These are phyloP conservation scores for Cossypha polioptera DNA, from an alignment of 2,797 vertebrate genomes.

Conservation along the genomic window DNA sequence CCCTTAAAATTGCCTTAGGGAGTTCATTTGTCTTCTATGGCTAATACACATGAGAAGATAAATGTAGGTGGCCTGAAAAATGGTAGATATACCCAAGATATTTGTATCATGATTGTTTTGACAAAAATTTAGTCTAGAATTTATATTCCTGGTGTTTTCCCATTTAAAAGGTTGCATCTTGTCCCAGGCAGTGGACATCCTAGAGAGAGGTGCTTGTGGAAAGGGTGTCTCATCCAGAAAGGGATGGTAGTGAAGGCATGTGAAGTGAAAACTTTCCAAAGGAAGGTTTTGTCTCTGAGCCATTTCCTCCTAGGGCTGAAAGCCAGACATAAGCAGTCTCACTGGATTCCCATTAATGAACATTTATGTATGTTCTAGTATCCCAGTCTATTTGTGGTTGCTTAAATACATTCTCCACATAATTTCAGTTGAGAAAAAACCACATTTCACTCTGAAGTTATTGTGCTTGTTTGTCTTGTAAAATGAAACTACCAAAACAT, in stretches of 20 bases:
- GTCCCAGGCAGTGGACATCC: background rate
- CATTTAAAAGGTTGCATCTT: background rate
- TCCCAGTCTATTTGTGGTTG: background rate
- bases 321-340: background rate
- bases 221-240: fast-evolving
- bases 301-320: background rate
- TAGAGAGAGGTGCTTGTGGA: background rate
- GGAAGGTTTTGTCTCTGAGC: background rate
- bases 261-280: background rate
- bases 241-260: background rate
- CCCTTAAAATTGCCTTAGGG: background rate
- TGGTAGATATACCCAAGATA: background rate
- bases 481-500: background rate
- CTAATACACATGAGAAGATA: background rate
- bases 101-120: background rate
- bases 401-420: background rate
- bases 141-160: background rate
- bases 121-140: background rate
- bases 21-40: background rate
- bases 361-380: background rate
- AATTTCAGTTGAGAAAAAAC: background rate
- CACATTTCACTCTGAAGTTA: background rate
- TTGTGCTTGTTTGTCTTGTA: background rate
- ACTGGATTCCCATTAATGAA: background rate
- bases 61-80: background rate